Percentiles rank a stretch among this genome's conserved stretches.
These are phyloP conservation scores for Microcebus murinus DNA, from an alignment of 2,113 vertebrate species.

Conservation along the genomic window DNA sequence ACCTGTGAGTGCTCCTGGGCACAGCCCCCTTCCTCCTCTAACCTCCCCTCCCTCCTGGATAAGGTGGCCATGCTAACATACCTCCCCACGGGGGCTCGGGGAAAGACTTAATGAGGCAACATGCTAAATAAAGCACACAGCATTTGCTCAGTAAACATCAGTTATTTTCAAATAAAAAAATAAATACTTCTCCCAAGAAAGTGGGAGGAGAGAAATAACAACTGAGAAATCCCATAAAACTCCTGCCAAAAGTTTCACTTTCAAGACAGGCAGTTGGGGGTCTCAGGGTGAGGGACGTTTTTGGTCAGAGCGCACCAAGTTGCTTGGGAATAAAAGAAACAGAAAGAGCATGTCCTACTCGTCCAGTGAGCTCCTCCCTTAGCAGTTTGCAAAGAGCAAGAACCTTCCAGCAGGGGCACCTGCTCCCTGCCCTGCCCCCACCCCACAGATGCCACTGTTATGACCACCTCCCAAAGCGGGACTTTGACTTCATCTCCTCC, in stretches of 20 bases:
- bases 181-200: background rate
- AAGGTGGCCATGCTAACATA: background rate
- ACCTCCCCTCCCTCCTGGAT: background rate
- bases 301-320: background rate
- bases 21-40: too few relatives aligned
- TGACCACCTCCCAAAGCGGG: background rate
- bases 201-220: background rate
- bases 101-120: background rate
- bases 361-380: background rate
- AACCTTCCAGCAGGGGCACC: background rate
- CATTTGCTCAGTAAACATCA: slow-evolving; percentile 20
- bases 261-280: background rate
- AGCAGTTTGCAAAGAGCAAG: background rate
- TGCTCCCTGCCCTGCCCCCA: background rate
- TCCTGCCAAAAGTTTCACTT: background rate
- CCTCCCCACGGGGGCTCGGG: background rate
- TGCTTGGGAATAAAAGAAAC: background rate
- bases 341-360: background rate
- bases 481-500: background rate
- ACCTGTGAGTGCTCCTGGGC: too few relatives aligned
- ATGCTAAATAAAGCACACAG: slow-evolving; percentile 23
- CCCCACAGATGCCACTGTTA: accelerated
- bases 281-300: background rate
- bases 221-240: slow-evolving; percentile 49
- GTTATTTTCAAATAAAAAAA: slow-evolving; percentile 30